Base-by-base conservation (phyloP, 2,113 vertebrate species). In the Microtus pennsylvanicus region DNA sequence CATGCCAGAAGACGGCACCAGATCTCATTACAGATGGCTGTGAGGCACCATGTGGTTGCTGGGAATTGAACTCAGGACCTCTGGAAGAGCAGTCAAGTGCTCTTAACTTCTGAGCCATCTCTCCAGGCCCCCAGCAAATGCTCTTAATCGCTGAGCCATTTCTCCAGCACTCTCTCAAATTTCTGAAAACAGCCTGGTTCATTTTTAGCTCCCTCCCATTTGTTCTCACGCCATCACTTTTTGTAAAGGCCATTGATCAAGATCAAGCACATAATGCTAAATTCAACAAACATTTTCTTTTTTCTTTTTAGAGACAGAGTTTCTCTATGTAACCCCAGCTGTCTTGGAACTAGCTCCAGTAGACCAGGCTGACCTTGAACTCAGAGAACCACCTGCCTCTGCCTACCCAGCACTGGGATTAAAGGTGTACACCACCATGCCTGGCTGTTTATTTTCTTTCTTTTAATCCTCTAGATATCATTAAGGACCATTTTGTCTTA, bases 191-290 rank as follows among this genome's bases (percentile, higher is more conserved):
- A 45, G 42, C 65, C 12, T 75, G 14, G 14, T 21, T 89, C 52
- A 61, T 82, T 90, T 77, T 87, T 85, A 94, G 83, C 28, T 58
- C 35, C 58, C 55, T 96, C 24, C 52, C 82, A 50, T 82, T 78
- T 80, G 45, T 19, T 85, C 81, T 52, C 33, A 94, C 16, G 24
- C 5, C 35, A 74, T 75, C 72, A 88, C n/a, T 72, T 80, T 92
- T 89, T 63, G 35, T 61, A 86, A 89, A 97, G 86, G 90, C 55
- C 47, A 85, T 19, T 76, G 55, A 95, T 86, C 11, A 67, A 58
- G 61, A 95, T 89, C 10, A 67, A 91, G 47, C 55, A 67, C 76
- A 88, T 22, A 17, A 93, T 4, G 28, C 50, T 94, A 74, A 92
- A 89, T 63, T 83, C 61, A 82, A 47, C 4, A 78, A 28, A 55